A percentile compares a stretch with the other conserved stretches of the same genome.
phyloP scores from a whole-genome alignment of 2,113 vertebrate species.

The Arothron firmamentum region DNA sequence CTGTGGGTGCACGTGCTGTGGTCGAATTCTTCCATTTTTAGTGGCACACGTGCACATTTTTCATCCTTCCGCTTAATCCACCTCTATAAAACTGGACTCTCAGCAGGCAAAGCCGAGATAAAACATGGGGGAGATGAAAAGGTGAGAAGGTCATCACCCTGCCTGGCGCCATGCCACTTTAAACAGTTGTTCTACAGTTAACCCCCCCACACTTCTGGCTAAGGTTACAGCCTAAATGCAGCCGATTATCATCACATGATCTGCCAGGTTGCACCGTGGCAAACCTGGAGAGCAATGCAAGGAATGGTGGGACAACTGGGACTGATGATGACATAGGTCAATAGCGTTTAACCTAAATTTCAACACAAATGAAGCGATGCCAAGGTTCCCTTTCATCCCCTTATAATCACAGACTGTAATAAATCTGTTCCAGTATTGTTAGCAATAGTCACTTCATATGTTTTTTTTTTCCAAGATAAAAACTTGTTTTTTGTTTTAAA shows the following conservation, averaged over 20 bases:
- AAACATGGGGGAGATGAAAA: neutral
- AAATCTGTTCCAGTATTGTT: too few species aligned
- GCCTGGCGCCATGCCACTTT: constrained; percentile 53
- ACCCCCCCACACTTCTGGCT: constrained; percentile 54
- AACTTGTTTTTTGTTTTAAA: too few species aligned
- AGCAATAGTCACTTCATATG: too few species aligned
- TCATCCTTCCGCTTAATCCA: constrained; percentile 14
- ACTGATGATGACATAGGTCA: constrained; percentile 33
- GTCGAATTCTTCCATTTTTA: neutral
- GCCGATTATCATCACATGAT: constrained; percentile 57
- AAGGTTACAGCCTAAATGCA: constrained; percentile 59
- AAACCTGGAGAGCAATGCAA: constrained; percentile 21
- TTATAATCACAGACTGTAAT: too few species aligned
- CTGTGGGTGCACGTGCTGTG: constrained; percentile 6
- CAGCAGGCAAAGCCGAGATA: constrained; percentile 8
- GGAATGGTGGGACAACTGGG: constrained; percentile 25
- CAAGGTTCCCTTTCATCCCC: neutral
- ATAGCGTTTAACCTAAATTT: constrained; percentile 36
- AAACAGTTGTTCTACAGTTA: constrained; percentile 72
- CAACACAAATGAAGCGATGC: neutral
- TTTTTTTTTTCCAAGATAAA: too few species aligned
- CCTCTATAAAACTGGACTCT: neutral
- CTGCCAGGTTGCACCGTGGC: neutral
- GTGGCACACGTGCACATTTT: constrained; percentile 26
- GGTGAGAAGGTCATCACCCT: constrained; percentile 26